Evolutionary conservation across 35 echinoderm and acorn worm genomes (phyloP).

Genomic region (Ophioderma brevispina): DNA sequence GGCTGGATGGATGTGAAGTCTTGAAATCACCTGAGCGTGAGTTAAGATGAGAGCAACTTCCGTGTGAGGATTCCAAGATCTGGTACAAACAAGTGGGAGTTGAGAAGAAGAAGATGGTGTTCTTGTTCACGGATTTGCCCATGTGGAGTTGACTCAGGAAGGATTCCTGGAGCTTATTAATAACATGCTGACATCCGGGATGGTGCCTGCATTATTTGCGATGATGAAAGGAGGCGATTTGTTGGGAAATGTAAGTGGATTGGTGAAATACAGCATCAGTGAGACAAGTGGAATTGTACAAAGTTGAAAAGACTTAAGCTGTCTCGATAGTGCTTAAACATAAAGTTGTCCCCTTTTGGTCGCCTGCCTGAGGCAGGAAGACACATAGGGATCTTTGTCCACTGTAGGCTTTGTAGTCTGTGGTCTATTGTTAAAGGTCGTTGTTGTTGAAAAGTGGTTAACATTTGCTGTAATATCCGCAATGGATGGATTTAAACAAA

Average conservation of each 20-base stretch:
- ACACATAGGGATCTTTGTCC: too few relatives aligned
- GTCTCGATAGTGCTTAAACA: too few relatives aligned
- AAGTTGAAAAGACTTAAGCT: too few relatives aligned
- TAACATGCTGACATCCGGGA: conserved; percentile 98
- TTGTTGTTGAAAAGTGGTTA: too few relatives aligned
- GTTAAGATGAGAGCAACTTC: conserved; percentile 98
- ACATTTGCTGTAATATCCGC: too few relatives aligned
- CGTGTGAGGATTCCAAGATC: conserved; percentile 92
- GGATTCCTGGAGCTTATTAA: conserved; percentile 99
- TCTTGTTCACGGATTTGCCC: conserved; percentile 95
- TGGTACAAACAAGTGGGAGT: conserved; percentile 98
- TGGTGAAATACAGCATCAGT: too few relatives aligned
- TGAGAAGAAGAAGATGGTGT: conserved; percentile 91
- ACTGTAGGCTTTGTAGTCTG: too few relatives aligned
- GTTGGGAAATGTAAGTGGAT: conserved; percentile 82
- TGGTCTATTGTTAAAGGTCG: too few relatives aligned
- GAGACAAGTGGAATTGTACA: too few relatives aligned
- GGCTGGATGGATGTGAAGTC: conserved; percentile 95
- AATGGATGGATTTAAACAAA: too few relatives aligned
- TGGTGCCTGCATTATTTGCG: conserved; percentile 96
- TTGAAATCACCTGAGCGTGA: conserved; percentile 99
- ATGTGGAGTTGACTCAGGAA: conserved; percentile 96
- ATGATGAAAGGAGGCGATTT: conserved; percentile 94
- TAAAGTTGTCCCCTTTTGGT: too few relatives aligned
- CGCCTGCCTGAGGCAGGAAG: too few relatives aligned